Conservation (phyloP, 1,140 invertebrate genomes). For the Papilio aristodemus region DNA sequence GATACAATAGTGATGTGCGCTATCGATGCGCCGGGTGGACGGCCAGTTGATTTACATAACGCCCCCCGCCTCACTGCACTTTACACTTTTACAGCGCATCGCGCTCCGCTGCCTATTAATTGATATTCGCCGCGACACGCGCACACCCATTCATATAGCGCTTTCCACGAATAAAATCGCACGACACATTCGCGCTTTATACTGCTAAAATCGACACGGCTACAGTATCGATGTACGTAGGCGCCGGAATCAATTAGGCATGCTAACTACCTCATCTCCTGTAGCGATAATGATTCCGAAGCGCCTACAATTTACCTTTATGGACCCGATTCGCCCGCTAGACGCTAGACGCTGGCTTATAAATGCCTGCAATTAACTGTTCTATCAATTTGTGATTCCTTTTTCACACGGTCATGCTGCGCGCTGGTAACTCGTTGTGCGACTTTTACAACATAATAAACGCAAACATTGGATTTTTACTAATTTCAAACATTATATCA, state of each 20-base stretch:
- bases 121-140: conserved; percentile 65
- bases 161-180: conserved; percentile 24
- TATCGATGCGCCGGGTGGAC: conserved; percentile 57
- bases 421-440: conserved; percentile 3
- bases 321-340: neutral
- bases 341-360: conserved; percentile 36
- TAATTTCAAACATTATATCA: neutral
- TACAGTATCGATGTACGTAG: conserved; percentile 44
- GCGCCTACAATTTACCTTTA: conserved; percentile 39
- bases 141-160: conserved; percentile 38
- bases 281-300: conserved; percentile 47
- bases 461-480: neutral
- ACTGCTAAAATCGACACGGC: conserved; percentile 34
- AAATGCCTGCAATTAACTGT: conserved; percentile 41
- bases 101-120: conserved; percentile 67
- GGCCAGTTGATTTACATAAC: conserved; percentile 68
- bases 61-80: conserved; percentile 68
- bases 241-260: conserved; percentile 58
- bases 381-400: conserved; percentile 36
- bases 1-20: no score
- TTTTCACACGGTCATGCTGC: conserved; percentile 29
- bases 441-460: conserved; percentile 14
- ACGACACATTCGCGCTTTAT: conserved; percentile 34
- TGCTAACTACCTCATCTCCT: conserved; percentile 49
- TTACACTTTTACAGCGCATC: conserved; percentile 76